Evolutionary conservation across 2,888 invertebrate species (phyloP), one percentile per base, ranked within the genome.

Genomic region (Liposcelis brunnea): DNA sequence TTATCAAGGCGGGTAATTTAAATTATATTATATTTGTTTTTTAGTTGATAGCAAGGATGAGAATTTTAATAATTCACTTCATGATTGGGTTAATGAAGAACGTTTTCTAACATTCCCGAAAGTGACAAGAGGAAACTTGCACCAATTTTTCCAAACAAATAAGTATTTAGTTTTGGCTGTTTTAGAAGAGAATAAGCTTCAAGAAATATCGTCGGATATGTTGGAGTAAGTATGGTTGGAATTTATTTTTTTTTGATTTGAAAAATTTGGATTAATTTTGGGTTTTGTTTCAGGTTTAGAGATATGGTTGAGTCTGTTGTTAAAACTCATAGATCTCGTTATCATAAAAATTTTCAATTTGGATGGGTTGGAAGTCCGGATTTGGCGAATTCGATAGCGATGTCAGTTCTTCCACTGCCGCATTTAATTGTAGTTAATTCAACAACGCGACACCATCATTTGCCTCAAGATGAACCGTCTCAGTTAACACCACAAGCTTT

Each of bases 301-400:
- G 80, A 86, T 58, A 83, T 87, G 79, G 73, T 90, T 6, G 82
- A 87, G 61, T 74, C 75, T 31, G 73, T 91, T 47, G 80, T 84
- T 49, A 71, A 72, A 49, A 74, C 71, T 51, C 74, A 82, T 59
- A 75, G 84, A 48, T 73, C 79, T 33, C 79, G 80, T 51, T 85
- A 84, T 55, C 87, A 89, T 58, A 72, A 74, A 46, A 64, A 72
- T 53, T 89, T 86, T 59, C 94, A 95, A 64, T 97, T 97, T 67
- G 91, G 93, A 33, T 97, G 94, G 94, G 77, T 90, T 62, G 89
- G 85, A 1, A 82, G 77, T 51, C 80, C 85, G 2, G 87, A 90
- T 45, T 69, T 95, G 51, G 90, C 89, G 10, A 94, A 93, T 66
- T 87, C 84, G 46, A 90, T 97, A 56, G 90, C 87, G 10, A 86